Conservation (phyloP, 2,797 vertebrate species). For the Hippopotamyrus pictus region DNA sequence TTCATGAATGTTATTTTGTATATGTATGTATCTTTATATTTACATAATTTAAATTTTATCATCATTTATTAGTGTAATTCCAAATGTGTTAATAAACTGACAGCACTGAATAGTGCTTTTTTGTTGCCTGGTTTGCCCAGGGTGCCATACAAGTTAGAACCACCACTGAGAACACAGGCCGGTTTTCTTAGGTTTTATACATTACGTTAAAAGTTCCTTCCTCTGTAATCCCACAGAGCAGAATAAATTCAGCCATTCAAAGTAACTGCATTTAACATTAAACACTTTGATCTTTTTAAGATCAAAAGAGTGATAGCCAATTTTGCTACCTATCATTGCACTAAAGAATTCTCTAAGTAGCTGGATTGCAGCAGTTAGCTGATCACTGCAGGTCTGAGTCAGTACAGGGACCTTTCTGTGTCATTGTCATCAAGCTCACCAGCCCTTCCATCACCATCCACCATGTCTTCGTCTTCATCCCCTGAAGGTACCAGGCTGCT, state of each 20-base stretch:
- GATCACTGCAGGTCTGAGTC: background rate
- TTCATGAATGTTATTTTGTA: background rate
- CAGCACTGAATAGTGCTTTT: background rate
- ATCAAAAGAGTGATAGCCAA: background rate
- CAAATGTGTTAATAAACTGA: background rate
- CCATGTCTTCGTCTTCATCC: constrained; percentile 27
- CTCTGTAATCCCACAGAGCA: background rate
- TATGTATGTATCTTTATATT: background rate
- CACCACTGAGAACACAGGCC: background rate
- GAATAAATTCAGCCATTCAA: background rate
- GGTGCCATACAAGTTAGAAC: background rate
- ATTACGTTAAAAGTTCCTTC: background rate
- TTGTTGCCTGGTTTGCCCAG: background rate
- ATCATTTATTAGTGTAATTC: background rate
- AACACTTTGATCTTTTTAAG: background rate
- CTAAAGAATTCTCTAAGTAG: background rate
- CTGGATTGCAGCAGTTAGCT: background rate
- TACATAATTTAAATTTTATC: background rate
- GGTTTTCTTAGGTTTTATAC: background rate
- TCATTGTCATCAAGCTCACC: constrained; percentile 27
- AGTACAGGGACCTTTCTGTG: constrained; percentile 33
- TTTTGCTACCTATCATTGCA: background rate
- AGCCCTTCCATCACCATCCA: constrained; percentile 23
- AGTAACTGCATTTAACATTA: background rate
- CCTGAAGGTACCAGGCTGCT: constrained; percentile 48